Evolutionary conservation across 2,113 vertebrate genomes (phyloP), one percentile per base, ranked within the genome.

Genomic region (Cyprinodon brontotheroides): DNA sequence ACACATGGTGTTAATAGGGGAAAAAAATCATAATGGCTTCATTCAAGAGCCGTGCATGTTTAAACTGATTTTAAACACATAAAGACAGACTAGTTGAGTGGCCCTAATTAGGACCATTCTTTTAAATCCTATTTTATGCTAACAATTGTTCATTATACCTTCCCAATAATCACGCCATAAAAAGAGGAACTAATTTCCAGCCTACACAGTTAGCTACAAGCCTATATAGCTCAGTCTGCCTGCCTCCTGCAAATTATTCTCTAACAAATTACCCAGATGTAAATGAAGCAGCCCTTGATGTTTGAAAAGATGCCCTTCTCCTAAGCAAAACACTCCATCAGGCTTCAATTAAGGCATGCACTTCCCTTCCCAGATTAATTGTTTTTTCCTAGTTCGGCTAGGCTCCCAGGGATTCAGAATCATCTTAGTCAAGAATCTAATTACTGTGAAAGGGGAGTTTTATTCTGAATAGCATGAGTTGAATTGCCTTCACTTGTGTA

Each of bases 371-470:
- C 68, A 79, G 67, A 81, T 86, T 87, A 86, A 89, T 88, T 91
- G 85, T 90, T 92, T 87, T 62, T 78, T 68, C 79, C 80, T 57
- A 59, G 75, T 87, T 88, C 65, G 1, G 61, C 68, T 48, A 41
- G 47, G 82, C 84, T 86, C 79, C 29, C 45, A 88, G 82, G 75
- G 86, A 80, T 80, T 82, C 53, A 1, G 87, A 89, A 89, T 86
- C 67, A 89, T 90, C 84, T 76, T 77, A 83, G 88, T 89, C 78
- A 83, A 86, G 81, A 91, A 89, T 92, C 77, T 89, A 89, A 91
- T 92, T 91, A 91, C 84, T 48, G 73, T 81, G 78, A 86, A 89
- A 89, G 65, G 75, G 85, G 79, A 80, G 64, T 86, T 88, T 91
- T 64, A 70, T 68, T 86, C 71, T 83, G 83, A 91, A 87, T 79